These are phyloP conservation scores for Plestiodon gilberti DNA, from an alignment of 2,113 vertebrate species.

Conservation along the genomic window DNA sequence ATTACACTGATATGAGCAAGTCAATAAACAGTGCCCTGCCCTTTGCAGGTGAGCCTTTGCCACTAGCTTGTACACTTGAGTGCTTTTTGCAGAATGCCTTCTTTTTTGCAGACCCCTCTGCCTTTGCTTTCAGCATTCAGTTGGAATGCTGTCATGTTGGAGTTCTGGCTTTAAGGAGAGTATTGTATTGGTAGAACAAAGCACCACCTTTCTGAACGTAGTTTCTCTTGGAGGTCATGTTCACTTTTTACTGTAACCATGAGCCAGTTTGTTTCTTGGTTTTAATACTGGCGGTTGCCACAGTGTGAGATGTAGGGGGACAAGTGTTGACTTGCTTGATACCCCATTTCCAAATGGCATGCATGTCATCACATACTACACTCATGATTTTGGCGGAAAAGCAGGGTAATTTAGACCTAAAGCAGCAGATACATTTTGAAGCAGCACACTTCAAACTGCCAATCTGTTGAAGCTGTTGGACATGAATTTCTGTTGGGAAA, in stretches of 20 bases:
- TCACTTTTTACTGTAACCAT: not conserved
- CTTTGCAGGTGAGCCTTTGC: slow-evolving; percentile 14
- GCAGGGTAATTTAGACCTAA: not conserved
- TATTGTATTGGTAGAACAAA: not conserved
- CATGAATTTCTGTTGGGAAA: not conserved
- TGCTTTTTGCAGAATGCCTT: not conserved
- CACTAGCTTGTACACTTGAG: slow-evolving; percentile 13
- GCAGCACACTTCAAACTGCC: no score
- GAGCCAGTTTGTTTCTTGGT: not conserved
- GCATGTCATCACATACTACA: not conserved
- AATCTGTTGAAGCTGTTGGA: not conserved
- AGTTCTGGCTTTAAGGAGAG: not conserved
- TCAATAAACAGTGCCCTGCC: slow-evolving; percentile 44
- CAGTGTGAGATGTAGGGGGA: not conserved
- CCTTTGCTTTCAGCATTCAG: not conserved
- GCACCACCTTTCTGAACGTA: not conserved
- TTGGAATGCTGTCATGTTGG: not conserved
- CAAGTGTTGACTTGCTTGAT: not conserved
- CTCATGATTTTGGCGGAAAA: not conserved
- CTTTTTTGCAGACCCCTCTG: not conserved
- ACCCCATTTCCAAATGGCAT: not conserved
- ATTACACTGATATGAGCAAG: slow-evolving; percentile 13
- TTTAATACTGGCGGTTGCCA: not conserved
- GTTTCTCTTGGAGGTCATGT: not conserved
- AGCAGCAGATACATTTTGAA: no score